Base-by-base conservation (phyloP, 2,888 invertebrate species). In the Serrognathus titanus region DNA sequence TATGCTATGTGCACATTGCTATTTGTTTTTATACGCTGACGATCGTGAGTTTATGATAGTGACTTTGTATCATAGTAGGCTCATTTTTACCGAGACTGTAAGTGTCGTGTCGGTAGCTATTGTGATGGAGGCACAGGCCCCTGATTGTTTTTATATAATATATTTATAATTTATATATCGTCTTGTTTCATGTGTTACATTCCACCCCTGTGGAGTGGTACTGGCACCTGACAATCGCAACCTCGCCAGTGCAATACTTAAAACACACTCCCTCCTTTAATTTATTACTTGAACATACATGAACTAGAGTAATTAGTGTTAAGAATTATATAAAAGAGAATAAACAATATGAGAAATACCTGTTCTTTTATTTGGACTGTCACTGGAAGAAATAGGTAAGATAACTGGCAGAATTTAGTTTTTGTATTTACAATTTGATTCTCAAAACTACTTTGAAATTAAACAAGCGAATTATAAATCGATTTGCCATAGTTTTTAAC, bases 101-200 rank as follows among this genome's bases (percentile, higher is more conserved):
- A 68, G 73, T 72, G 69, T 69, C 70, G 71, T 71, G 69, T 74
- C 74, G 75, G 75, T 75, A 73, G 74, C 75, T 75, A 74, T 70
- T 75, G 75, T 75, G 75, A 75, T 75, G 74, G 74, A 67, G 72
- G 66, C 67, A 61, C 58, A 66, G 65, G 65, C 71, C 70, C 74
- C 71, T 70, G 67, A 69, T 75, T 75, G 73, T 75, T 75, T 75
- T 75, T 73, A 69, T 69, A 72, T 65, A 65, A 67, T 69, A 68
- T 73, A 75, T 76, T 75, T 76, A 76, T 76, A 75, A 75, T 76
- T 75, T 77, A 75, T 75, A 75, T 74, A 74, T 71, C 70, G 71
- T 72, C 72, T 71, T 72, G 73, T 74, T 75, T 74, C 56, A 60
- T 64, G 61, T 66, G 62, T 65, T 63, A 67, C 67, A 66, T 66